Percentiles rank a stretch among this genome's conserved stretches.
Evolutionary conservation across 2,888 invertebrate species (phyloP).

Genomic region (Eurytoma californica): DNA sequence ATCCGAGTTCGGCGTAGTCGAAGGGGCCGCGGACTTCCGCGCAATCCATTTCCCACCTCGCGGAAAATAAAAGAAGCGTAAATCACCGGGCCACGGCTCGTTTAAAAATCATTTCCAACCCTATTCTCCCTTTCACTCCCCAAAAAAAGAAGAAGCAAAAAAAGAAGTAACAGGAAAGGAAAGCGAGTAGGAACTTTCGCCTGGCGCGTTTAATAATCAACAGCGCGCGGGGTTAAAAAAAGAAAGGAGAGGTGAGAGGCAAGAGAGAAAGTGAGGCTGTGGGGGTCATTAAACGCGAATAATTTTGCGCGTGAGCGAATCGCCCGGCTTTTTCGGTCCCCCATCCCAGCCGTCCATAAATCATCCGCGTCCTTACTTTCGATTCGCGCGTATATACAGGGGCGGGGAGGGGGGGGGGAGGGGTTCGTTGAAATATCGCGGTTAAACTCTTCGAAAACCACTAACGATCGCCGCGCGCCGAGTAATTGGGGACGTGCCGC

Average conservation of each 20-base stretch:
- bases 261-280: background rate
- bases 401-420: background rate
- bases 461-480: conserved; percentile 58
- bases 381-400: background rate
- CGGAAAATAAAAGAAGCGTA: conserved; percentile 9
- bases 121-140: background rate
- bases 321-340: background rate
- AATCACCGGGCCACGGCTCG: conserved; percentile 18
- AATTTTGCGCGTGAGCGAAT: background rate
- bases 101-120: conserved; percentile 8
- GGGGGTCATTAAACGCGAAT: conserved; percentile 7
- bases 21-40: conserved; percentile 7
- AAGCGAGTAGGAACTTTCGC: background rate
- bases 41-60: conserved; percentile 13
- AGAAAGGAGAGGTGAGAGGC: background rate
- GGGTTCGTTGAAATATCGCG: background rate
- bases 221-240: background rate
- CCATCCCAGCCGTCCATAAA: conserved; percentile 10
- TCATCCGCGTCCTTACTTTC: conserved; percentile 31
- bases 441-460: conserved; percentile 59
- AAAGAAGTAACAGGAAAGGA: background rate
- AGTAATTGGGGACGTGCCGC: conserved; percentile 60
- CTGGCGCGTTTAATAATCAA: conserved; percentile 3
- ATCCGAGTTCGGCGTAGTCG: too few relatives aligned
- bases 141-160: background rate